These are phyloP conservation scores for Ptyas mucosa DNA, from an alignment of 2,113 vertebrate species.

Conservation along the genomic window DNA sequence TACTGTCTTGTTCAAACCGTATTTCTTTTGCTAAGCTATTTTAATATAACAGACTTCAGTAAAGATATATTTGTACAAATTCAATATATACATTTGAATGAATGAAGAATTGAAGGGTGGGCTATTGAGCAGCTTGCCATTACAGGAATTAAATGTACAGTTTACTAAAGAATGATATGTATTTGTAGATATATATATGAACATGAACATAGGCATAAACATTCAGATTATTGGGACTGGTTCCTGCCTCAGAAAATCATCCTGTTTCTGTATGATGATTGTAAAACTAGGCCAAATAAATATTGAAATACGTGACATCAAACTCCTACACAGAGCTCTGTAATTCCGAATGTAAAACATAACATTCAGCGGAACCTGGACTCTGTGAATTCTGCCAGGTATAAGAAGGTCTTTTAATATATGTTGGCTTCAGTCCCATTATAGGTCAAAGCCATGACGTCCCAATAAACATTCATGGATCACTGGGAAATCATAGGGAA, in stretches of 20 bases:
- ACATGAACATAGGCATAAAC: neutral
- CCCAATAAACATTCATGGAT: conserved; percentile 62
- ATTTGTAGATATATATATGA: neutral
- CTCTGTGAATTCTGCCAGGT: conserved; percentile 50
- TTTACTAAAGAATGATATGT: neutral
- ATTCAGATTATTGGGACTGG: conserved; percentile 46
- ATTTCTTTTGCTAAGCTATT: neutral
- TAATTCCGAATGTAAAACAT: conserved; percentile 63
- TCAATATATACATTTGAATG: neutral
- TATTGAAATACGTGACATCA: conserved; percentile 60
- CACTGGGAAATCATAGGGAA: conserved; percentile 52
- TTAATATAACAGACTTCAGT: neutral
- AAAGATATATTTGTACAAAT: neutral
- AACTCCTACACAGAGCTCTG: conserved; percentile 55
- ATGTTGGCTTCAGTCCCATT: conserved; percentile 60
- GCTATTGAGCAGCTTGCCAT: neutral
- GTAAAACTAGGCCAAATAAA: conserved; percentile 64
- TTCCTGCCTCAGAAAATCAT: conserved; percentile 59
- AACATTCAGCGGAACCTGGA: conserved; percentile 54
- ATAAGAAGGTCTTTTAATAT: conserved; percentile 64
- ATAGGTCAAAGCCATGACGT: conserved; percentile 50
- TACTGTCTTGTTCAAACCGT: neutral
- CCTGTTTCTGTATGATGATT: conserved; percentile 59
- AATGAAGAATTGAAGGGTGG: neutral
- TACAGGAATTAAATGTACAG: neutral